These are phyloP conservation scores for Cephus pygmeus DNA, from an alignment of 2,888 invertebrate genomes.

Conservation along the genomic window DNA sequence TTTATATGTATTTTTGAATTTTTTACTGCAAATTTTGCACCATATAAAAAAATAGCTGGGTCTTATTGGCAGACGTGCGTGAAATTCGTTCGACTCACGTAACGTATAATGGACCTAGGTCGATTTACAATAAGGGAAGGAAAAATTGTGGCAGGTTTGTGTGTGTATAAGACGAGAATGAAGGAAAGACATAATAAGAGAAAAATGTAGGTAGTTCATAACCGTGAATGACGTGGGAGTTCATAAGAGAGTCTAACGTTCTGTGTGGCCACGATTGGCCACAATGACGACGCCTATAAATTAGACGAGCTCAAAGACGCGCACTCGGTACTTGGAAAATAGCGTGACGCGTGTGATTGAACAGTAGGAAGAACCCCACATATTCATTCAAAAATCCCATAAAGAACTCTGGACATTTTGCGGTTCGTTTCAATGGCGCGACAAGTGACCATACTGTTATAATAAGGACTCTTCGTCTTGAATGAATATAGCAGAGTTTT, in stretches of 20 bases:
- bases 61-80: background rate
- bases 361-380: constrained; percentile 41
- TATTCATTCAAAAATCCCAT: constrained; percentile 18
- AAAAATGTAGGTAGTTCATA: constrained; percentile 27
- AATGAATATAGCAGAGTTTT: background rate
- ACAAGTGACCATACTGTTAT: constrained; percentile 56
- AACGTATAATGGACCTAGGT: background rate
- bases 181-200: background rate
- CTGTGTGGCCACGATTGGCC: constrained; percentile 47
- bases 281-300: constrained; percentile 52
- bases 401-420: constrained; percentile 26
- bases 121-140: background rate
- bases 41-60: background rate
- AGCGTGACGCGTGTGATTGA: constrained; percentile 48
- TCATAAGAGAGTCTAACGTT: constrained; percentile 44
- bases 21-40: background rate
- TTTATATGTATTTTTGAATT: background rate
- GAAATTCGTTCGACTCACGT: background rate
- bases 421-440: constrained; percentile 40
- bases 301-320: constrained; percentile 41
- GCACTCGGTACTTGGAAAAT: constrained; percentile 41
- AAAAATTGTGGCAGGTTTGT: constrained; percentile 15
- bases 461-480: constrained; percentile 11
- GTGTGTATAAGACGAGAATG: background rate
- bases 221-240: constrained; percentile 47